Percentiles rank a stretch among this genome's conserved stretches.
phyloP scores from a whole-genome alignment of 2,113 vertebrate species.

The Anthoscopus minutus region DNA sequence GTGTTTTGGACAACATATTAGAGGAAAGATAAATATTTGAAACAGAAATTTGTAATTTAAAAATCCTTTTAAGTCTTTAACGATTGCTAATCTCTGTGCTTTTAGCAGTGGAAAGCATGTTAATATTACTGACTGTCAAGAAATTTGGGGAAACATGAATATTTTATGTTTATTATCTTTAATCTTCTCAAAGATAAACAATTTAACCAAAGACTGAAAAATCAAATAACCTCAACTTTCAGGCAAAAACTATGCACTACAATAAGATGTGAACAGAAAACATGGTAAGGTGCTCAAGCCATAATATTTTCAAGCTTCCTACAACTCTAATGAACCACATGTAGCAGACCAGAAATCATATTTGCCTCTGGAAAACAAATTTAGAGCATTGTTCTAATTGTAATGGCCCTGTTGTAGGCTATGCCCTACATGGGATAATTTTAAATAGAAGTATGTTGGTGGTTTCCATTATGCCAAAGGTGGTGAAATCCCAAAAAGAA shows the following conservation, averaged over 20 bases:
- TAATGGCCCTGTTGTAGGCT: background rate
- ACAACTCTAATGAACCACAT: background rate
- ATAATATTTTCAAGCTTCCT: background rate
- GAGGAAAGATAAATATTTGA: background rate
- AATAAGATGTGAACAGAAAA: background rate
- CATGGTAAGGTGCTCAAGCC: background rate
- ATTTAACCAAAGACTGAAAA: background rate
- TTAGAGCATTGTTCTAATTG: background rate
- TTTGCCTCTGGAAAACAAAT: background rate
- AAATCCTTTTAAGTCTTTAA: background rate
- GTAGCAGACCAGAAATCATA: background rate
- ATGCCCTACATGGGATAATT: background rate
- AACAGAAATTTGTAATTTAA: background rate
- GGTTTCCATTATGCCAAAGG: background rate
- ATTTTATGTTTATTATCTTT: background rate
- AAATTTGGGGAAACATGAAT: background rate
- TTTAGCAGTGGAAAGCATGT: background rate
- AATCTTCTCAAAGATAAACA: background rate
- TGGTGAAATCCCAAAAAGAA: background rate
- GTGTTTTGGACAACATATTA: background rate
- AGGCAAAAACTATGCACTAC: background rate
- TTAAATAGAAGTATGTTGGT: background rate
- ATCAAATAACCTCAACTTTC: background rate
- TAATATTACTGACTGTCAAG: background rate
- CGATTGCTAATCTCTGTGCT: background rate